Conservation (phyloP, 2,113 vertebrate species). For the Ahaetulla prasina region DNA sequence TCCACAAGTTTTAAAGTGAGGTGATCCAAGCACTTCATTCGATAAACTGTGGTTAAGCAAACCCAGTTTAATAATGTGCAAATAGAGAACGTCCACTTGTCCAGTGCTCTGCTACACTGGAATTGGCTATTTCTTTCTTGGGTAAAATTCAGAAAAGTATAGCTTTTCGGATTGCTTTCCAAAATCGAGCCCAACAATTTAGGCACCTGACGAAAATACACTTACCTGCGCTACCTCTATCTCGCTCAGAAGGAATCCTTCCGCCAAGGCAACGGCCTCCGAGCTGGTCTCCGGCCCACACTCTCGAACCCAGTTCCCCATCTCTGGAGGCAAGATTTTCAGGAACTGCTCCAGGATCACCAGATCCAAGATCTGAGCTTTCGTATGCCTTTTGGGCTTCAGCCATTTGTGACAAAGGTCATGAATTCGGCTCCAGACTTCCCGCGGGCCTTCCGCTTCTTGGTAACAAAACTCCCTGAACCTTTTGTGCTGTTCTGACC, state of each 20-base stretch:
- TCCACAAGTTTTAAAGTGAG: too few species aligned
- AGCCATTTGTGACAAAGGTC: not conserved
- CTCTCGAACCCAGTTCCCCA: not conserved
- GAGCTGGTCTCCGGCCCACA: not conserved
- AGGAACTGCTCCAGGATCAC: not conserved
- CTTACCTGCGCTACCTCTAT: not conserved
- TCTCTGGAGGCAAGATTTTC: not conserved
- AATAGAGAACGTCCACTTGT: not conserved
- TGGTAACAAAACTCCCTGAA: slow-evolving; percentile 60
- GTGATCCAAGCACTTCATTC: not conserved
- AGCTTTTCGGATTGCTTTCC: not conserved
- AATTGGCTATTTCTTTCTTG: not conserved
- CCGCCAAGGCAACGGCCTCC: not conserved
- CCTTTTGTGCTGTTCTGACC: slow-evolving; percentile 34
- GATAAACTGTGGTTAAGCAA: not conserved
- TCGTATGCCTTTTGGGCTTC: not conserved
- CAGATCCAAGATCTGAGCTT: not conserved
- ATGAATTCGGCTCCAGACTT: slow-evolving; percentile 15
- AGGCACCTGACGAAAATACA: not conserved
- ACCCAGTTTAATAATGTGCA: not conserved
- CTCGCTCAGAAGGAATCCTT: not conserved
- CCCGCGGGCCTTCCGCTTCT: slow-evolving; percentile 55
- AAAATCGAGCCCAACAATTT: not conserved
- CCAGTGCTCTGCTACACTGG: not conserved
- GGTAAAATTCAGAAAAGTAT: not conserved